These are phyloP conservation scores for Heliconius sara DNA, from an alignment of 2,888 invertebrate genomes.

Conservation along the genomic window DNA sequence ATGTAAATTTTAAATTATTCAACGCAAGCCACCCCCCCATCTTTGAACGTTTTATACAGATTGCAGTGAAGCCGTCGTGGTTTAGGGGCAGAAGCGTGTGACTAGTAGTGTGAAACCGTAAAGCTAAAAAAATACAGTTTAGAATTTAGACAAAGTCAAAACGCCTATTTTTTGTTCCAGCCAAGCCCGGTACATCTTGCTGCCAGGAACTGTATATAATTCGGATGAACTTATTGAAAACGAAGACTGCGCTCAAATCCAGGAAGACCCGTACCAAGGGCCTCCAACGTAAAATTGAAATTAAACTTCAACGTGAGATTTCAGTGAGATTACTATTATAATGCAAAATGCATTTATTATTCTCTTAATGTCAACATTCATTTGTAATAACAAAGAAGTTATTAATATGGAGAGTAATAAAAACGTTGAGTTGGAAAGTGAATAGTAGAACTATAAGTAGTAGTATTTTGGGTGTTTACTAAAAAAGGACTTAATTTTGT, in stretches of 20 bases:
- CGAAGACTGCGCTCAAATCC: not conserved
- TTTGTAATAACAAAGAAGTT: not conserved
- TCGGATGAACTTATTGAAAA: slow-evolving; percentile 52
- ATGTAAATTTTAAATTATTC: too few species aligned
- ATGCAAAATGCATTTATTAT: not conserved
- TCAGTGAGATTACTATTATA: not conserved
- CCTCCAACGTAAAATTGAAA: slow-evolving; percentile 51
- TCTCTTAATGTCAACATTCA: not conserved
- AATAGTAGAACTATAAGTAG: too few species aligned
- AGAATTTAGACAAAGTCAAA: not conserved
- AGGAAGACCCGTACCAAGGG: slow-evolving; percentile 47
- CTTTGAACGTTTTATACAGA: too few species aligned
- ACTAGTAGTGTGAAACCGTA: too few species aligned
- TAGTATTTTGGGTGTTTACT: not conserved
- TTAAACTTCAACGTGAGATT: not conserved
- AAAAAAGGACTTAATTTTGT: not conserved
- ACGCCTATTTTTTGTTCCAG: slow-evolving; percentile 54
- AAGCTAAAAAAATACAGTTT: too few species aligned
- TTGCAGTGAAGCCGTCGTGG: too few species aligned
- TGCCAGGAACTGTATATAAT: slow-evolving; percentile 62
- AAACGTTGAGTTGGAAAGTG: not conserved
- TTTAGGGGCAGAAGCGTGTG: too few species aligned
- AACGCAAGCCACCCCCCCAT: too few species aligned
- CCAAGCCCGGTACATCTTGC: slow-evolving; percentile 65
- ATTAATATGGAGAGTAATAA: not conserved